These are phyloP conservation scores for Bujurquina vittata DNA, from an alignment of 2,113 vertebrate species.

Conservation along the genomic window DNA sequence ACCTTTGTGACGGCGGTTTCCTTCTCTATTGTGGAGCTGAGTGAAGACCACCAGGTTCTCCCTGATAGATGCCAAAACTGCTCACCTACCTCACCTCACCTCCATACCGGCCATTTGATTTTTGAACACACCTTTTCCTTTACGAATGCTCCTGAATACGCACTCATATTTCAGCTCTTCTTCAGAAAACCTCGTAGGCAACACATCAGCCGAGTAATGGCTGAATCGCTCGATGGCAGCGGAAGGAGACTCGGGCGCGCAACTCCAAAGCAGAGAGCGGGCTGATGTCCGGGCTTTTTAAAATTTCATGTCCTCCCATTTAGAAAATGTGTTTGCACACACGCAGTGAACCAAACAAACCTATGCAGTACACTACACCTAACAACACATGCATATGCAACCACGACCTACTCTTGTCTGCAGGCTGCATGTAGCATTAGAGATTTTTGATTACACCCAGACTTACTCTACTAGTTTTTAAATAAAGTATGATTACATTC, in stretches of 20 bases:
- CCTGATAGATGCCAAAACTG: too few relatives aligned
- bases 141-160: neutral
- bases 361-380: neutral
- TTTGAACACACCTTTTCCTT: neutral
- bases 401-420: neutral
- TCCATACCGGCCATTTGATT: too few relatives aligned
- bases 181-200: neutral
- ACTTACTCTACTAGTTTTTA: neutral
- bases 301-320: constrained; percentile 23
- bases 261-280: neutral
- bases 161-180: neutral
- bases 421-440: neutral
- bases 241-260: neutral
- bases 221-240: neutral
- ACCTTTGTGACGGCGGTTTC: neutral
- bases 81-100: too few relatives aligned
- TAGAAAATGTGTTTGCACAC: neutral
- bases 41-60: too few relatives aligned
- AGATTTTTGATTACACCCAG: neutral
- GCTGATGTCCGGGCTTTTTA: constrained; percentile 26
- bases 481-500: neutral
- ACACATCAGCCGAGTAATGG: neutral
- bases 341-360: neutral
- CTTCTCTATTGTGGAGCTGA: neutral
- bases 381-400: neutral